These are phyloP conservation scores for Cantharis rustica DNA, from an alignment of 2,888 invertebrate species.

Conservation along the genomic window DNA sequence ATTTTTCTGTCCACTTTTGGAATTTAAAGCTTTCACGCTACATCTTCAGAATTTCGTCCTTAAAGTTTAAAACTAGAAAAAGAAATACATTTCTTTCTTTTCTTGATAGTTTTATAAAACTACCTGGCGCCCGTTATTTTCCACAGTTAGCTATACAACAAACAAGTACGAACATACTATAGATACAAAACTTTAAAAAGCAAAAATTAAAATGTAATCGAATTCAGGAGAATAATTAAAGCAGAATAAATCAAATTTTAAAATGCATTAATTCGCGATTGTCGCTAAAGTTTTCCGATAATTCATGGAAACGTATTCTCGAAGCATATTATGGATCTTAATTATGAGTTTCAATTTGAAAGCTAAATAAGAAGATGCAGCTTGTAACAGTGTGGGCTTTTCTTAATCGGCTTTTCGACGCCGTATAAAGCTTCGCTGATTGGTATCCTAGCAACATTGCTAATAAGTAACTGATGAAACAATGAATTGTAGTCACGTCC, in stretches of 20 bases:
- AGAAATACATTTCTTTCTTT: no score
- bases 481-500: slow-evolving; percentile 35
- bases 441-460: slow-evolving; percentile 33
- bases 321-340: slow-evolving; percentile 16
- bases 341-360: slow-evolving; percentile 24
- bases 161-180: no score
- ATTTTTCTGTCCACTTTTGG: no score
- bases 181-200: background rate
- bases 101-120: no score
- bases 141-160: no score
- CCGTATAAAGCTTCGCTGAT: slow-evolving; percentile 28
- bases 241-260: background rate
- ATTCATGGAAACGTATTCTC: background rate
- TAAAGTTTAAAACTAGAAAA: no score
- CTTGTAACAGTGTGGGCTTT: slow-evolving; percentile 18
- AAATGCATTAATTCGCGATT: background rate
- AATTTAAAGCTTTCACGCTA: no score
- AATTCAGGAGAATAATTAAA: background rate
- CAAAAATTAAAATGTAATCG: background rate
- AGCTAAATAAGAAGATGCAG: slow-evolving; percentile 15
- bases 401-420: slow-evolving; percentile 31
- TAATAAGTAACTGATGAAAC: slow-evolving; percentile 31
- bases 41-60: no score
- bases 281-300: background rate
- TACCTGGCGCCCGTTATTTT: no score